Percentiles rank a stretch among this genome's conserved stretches.
Evolutionary conservation across 2,888 invertebrate genomes (phyloP).

Genomic region (Hanleya hanleyi): DNA sequence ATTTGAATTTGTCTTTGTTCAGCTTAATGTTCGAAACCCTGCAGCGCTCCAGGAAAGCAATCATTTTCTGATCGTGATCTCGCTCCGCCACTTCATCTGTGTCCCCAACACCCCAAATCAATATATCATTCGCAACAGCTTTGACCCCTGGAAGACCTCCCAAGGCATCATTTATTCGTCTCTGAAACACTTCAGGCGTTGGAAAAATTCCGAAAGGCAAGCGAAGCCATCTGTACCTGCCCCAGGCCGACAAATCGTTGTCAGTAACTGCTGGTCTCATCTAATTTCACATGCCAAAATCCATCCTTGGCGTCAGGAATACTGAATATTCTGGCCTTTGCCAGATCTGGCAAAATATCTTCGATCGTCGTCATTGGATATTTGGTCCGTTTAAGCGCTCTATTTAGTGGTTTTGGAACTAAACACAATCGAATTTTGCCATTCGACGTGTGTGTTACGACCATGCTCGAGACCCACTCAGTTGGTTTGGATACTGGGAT

Average conservation of each 20-base stretch:
- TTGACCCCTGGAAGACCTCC: conserved; percentile 22
- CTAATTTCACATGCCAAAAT: conserved; percentile 32
- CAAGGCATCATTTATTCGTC: conserved; percentile 11
- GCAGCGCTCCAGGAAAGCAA: conserved; percentile 21
- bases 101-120: conserved; percentile 24
- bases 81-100: conserved; percentile 24
- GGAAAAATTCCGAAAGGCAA: no score
- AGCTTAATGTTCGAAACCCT: conserved; percentile 24
- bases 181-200: conserved; percentile 41
- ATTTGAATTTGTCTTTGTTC: conserved; percentile 27
- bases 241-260: conserved; percentile 43
- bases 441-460: conserved; percentile 20
- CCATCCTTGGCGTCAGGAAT: conserved; percentile 25
- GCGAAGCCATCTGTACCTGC: conserved; percentile 39
- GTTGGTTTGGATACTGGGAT: conserved; percentile 24
- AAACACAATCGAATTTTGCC: conserved; percentile 28
- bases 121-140: conserved; percentile 31
- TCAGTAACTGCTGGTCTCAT: conserved; percentile 31
- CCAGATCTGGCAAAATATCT: conserved; percentile 17
- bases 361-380: conserved; percentile 19
- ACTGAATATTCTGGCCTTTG: conserved; percentile 10
- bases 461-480: conserved; percentile 36
- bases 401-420: conserved; percentile 35
- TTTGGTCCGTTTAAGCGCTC: conserved; percentile 24
- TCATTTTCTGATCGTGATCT: conserved; percentile 27